Base-by-base conservation (phyloP, 2,888 invertebrate species). In the Acrocera orbiculus region DNA sequence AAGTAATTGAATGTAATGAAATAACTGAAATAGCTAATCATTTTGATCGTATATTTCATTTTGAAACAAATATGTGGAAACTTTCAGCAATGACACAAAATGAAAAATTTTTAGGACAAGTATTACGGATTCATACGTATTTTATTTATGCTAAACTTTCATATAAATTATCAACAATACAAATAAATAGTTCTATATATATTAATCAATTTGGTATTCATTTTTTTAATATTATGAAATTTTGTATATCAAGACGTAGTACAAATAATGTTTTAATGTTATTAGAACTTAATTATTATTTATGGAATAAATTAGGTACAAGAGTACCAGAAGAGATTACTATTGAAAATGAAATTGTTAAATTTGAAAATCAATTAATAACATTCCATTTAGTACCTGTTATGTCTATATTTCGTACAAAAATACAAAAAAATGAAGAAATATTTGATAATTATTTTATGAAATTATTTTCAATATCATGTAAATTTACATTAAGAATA, bases 351-450 rank as follows among this genome's bases (percentile, higher is more conserved):
- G 52, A 59, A 30, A 44, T 47, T 1, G 52, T 56, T 6, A 46
- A 65, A 19, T 59, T 73, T 37, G 67, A 70, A 43, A 68, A 70
- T 47, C 72, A 75, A 50, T 55, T 76, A 42, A 51, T 75, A 15
- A 61, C 68, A 31, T 62, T 73, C 40, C 68, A 75, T 49, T 54
- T 79, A 10, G 53, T 76, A 27, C 81, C 82, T 0, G 50, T 76
- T 19, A 53, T 67, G 23, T 52, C 56, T 25, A 47, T 52, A 2
- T 58, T 46, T 28, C 46, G 68, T 31, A 19, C 30, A 23, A 17
- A 31, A 14, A 39, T 43, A 27, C 27, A 36, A 4, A 43, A 49
- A n/a, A 47, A 48, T 5, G 52, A 53, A 26, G 66, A 66, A 29
- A 54, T 67, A 11, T 63, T 75, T 11, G 68, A 73, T 33, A 63